A percentile compares a stretch with the other conserved stretches of the same genome.
Evolutionary conservation across 1,140 invertebrate genomes (phyloP).

Genomic region (Listronotus oregonensis): DNA sequence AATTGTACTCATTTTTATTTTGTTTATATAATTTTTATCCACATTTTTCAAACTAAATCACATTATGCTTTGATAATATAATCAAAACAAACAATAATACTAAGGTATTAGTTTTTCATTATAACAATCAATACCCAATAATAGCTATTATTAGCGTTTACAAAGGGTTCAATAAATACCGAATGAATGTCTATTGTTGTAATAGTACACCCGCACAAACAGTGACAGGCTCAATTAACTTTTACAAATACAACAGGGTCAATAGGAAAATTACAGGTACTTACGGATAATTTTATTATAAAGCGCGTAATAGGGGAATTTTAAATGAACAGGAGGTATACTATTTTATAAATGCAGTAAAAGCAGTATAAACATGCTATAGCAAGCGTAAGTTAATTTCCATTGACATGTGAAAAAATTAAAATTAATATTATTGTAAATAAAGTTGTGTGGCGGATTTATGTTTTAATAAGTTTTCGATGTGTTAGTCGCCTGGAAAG

Average conservation of each 20-base stretch:
- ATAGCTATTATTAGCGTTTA: slow-evolving; percentile 20
- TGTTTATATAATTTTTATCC: too few species aligned
- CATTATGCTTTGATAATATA: not conserved
- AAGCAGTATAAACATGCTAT: too few species aligned
- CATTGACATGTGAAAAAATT: too few species aligned
- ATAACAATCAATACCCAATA: slow-evolving; percentile 18
- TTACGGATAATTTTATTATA: slow-evolving; percentile 5
- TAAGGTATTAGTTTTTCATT: slow-evolving; percentile 15
- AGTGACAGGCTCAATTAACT: slow-evolving; percentile 15
- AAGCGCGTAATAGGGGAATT: not conserved
- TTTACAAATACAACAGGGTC: slow-evolving; percentile 1
- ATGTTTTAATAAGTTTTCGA: too few species aligned
- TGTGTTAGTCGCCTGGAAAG: too few species aligned
- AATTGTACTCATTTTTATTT: too few species aligned
- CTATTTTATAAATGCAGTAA: not conserved
- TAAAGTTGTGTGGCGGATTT: too few species aligned
- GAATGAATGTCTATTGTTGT: slow-evolving; percentile 7
- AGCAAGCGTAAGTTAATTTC: too few species aligned
- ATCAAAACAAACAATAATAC: slow-evolving; percentile 16
- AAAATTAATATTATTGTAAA: too few species aligned
- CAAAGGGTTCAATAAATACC: slow-evolving; percentile 5
- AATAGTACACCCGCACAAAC: slow-evolving; percentile 13
- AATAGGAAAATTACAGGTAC: slow-evolving; percentile 9
- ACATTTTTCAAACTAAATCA: too few species aligned
- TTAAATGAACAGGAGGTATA: not conserved